phyloP scores from a whole-genome alignment of 2,888 invertebrate species.

The Cyclophora albipunctata region DNA sequence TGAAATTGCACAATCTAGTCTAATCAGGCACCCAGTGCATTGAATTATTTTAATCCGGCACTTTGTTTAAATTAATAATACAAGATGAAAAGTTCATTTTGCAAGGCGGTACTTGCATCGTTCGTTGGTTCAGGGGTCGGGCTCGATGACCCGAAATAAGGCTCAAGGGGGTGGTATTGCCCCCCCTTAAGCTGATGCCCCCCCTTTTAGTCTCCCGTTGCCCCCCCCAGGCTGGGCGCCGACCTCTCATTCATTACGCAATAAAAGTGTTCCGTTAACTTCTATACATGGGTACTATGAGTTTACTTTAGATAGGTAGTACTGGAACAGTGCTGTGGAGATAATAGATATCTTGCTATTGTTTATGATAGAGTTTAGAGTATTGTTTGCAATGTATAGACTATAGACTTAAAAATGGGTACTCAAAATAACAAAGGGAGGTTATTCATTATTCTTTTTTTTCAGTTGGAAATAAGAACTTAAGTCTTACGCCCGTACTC shows the following conservation, averaged over 20 bases:
- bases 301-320: conserved; percentile 9
- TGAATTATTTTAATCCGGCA: conserved; percentile 36
- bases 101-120: conserved; percentile 59
- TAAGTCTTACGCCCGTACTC: too few relatives aligned
- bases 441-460: too few relatives aligned
- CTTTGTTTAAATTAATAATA: conserved; percentile 57
- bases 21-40: conserved; percentile 21
- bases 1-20: conserved; percentile 9
- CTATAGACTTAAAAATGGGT: too few relatives aligned
- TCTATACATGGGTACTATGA: conserved; percentile 30
- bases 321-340: conserved; percentile 6
- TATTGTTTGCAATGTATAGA: too few relatives aligned
- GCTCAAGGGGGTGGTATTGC: conserved; percentile 58
- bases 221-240: conserved; percentile 45
- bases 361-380: too few relatives aligned
- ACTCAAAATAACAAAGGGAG: too few relatives aligned
- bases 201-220: conserved; percentile 21
- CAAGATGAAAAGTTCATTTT: conserved; percentile 64
- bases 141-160: conserved; percentile 75
- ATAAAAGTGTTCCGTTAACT: conserved; percentile 64
- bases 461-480: too few relatives aligned
- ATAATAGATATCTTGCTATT: too few relatives aligned
- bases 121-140: conserved; percentile 53
- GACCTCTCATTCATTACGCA: conserved; percentile 74
- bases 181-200: conserved; percentile 34